A percentile compares a stretch with the other conserved stretches of the same genome.
These are phyloP conservation scores for Stegodyphus mimosarum DNA, from an alignment of 1,140 invertebrate genomes.

Conservation along the genomic window DNA sequence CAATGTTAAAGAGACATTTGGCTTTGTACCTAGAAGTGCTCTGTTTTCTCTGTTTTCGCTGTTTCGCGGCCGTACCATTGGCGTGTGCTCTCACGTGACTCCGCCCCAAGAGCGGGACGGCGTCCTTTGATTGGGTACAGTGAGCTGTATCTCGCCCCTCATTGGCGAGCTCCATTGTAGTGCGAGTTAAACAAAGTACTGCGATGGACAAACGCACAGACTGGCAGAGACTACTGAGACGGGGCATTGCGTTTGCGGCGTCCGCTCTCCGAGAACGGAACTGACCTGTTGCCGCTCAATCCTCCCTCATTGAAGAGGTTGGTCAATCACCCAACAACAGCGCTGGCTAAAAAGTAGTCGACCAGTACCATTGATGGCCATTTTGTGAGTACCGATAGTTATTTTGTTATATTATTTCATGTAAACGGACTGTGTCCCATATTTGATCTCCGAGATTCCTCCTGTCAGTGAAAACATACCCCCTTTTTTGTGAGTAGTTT, in stretches of 20 bases:
- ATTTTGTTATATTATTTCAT: no score
- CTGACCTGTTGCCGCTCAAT: conserved; percentile 37
- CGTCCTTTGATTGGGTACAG: conserved; percentile 9
- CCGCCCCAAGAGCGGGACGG: conserved; percentile 6
- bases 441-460: no score
- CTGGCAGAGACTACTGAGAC: neutral
- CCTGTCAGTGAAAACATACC: no score
- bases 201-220: conserved; percentile 25
- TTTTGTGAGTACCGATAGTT: conserved; percentile 28
- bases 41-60: conserved; percentile 3
- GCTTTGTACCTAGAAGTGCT: neutral
- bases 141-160: neutral
- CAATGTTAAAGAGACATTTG: neutral
- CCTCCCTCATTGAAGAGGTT: conserved; percentile 9
- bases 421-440: no score
- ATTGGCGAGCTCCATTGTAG: conserved; percentile 45
- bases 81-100: neutral
- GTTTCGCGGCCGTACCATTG: conserved; percentile 18
- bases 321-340: neutral
- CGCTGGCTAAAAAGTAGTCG: neutral
- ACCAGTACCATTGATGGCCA: conserved; percentile 31
- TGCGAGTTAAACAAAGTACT: conserved; percentile 46
- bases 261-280: neutral
- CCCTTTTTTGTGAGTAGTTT: no score
- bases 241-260: neutral